Conservation (phyloP, 2,888 invertebrate genomes). For the Odontocolon sp. region DNA sequence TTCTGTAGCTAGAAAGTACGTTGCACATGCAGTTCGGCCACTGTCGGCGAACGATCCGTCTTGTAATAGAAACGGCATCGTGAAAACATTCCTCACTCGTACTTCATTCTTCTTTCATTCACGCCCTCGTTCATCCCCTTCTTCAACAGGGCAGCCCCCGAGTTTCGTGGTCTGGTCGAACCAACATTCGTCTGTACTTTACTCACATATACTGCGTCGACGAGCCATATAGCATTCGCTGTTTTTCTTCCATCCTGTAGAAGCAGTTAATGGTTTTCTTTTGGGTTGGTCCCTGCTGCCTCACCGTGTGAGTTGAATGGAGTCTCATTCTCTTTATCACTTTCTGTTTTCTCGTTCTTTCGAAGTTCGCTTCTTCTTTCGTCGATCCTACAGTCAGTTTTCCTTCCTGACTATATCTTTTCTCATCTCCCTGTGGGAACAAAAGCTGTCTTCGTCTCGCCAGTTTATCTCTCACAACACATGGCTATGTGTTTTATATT, state of each 20-base stretch:
- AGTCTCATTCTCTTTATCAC: slow-evolving; percentile 51
- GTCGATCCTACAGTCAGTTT: slow-evolving; percentile 27
- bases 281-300: slow-evolving; percentile 71
- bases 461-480: background rate
- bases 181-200: too few relatives aligned
- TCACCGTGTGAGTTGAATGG: slow-evolving; percentile 71
- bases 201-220: background rate
- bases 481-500: slow-evolving; percentile 2
- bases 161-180: too few relatives aligned
- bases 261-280: slow-evolving; percentile 78
- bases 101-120: background rate
- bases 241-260: slow-evolving; percentile 75
- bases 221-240: slow-evolving; percentile 39
- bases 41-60: slow-evolving; percentile 71
- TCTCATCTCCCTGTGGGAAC: slow-evolving; percentile 14
- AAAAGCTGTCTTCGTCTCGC: background rate
- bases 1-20: slow-evolving; percentile 30
- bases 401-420: slow-evolving; percentile 6
- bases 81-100: slow-evolving; percentile 63
- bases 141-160: too few relatives aligned
- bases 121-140: too few relatives aligned
- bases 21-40: slow-evolving; percentile 44
- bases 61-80: slow-evolving; percentile 73
- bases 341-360: slow-evolving; percentile 41
- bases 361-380: slow-evolving; percentile 16